Conservation (phyloP, 1,140 invertebrate genomes). For the Drosophila parabipectinata region DNA sequence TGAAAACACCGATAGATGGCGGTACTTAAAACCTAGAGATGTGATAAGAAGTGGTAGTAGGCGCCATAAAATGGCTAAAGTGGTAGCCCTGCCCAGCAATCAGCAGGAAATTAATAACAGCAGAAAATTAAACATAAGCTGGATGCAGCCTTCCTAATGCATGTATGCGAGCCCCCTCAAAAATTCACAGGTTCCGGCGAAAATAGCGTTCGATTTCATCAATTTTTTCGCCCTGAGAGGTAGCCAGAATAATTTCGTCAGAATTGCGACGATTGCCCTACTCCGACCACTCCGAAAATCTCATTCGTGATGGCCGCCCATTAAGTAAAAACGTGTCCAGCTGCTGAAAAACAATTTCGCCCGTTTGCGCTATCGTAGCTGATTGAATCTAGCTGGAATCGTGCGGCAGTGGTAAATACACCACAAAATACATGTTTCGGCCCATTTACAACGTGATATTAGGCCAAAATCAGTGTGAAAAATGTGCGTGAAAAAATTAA, state of each 20-base stretch:
- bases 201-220: conserved; percentile 55
- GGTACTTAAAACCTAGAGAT: not conserved
- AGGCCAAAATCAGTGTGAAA: conserved; percentile 60
- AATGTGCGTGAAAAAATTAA: conserved; percentile 81
- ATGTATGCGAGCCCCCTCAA: conserved; percentile 52
- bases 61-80: not conserved
- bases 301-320: conserved; percentile 79
- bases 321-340: conserved; percentile 83
- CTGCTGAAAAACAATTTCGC: conserved; percentile 78
- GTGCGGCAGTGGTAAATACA: conserved; percentile 63
- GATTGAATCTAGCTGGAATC: conserved; percentile 62
- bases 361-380: conserved; percentile 66
- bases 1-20: not conserved
- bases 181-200: conserved; percentile 50
- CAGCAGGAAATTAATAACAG: conserved; percentile 10
- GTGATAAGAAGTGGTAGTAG: not conserved
- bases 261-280: conserved; percentile 53
- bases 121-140: conserved; percentile 34
- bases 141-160: conserved; percentile 32
- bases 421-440: conserved; percentile 50
- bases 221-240: conserved; percentile 43
- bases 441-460: conserved; percentile 9
- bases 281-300: conserved; percentile 75
- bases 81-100: not conserved
- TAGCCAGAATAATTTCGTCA: conserved; percentile 71